Evolutionary conservation across 2,797 vertebrate species (phyloP).

Genomic region (Scolopax rusticola): DNA sequence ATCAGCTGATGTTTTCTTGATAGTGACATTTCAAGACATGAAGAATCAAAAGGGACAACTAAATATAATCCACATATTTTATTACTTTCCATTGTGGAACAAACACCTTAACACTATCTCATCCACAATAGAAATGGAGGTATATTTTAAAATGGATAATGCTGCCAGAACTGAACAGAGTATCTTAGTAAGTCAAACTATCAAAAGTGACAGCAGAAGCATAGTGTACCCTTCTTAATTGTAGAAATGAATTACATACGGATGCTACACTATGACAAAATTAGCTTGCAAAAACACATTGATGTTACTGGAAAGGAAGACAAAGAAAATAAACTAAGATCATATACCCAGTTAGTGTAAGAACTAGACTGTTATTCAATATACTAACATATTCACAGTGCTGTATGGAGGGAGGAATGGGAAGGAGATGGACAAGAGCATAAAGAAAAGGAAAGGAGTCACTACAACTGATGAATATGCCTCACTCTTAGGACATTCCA

Average conservation of each 20-base stretch:
- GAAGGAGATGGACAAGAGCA: background rate
- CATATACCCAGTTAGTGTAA: background rate
- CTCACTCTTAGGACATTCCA: background rate
- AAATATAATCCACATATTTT: background rate
- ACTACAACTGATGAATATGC: background rate
- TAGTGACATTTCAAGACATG: background rate
- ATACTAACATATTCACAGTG: background rate
- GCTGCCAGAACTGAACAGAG: background rate
- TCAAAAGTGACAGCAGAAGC: background rate
- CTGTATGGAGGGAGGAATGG: background rate
- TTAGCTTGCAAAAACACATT: background rate
- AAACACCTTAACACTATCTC: background rate
- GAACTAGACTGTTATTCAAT: background rate
- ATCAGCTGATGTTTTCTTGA: background rate
- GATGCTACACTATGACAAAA: background rate
- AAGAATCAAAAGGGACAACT: background rate
- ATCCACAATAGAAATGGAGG: background rate
- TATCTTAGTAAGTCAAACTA: background rate
- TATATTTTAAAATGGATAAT: background rate
- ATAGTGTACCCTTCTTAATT: background rate
- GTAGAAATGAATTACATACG: background rate
- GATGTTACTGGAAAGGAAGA: background rate
- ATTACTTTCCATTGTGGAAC: background rate
- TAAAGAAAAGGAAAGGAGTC: background rate
- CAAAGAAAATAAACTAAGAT: background rate